A percentile compares a stretch with the other conserved stretches of the same genome.
These are phyloP conservation scores for Nothoprocta pentlandii DNA, from an alignment of 2,113 vertebrate species.

Conservation along the genomic window DNA sequence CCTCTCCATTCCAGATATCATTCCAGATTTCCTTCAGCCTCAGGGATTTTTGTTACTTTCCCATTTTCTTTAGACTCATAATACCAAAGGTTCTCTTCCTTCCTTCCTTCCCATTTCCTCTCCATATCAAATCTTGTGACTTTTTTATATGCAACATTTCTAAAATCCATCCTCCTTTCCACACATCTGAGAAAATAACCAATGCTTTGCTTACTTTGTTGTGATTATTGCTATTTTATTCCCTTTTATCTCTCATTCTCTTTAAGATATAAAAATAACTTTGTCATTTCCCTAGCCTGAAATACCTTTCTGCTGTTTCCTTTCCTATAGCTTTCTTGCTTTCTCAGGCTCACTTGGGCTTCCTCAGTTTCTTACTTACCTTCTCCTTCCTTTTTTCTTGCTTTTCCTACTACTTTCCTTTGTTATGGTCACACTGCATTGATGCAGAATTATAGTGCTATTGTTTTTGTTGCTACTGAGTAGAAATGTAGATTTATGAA, in stretches of 20 bases:
- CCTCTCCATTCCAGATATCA: neutral
- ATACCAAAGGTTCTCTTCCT: neutral
- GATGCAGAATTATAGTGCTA: neutral
- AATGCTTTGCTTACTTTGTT: neutral
- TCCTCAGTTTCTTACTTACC: no score
- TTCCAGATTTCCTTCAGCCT: neutral
- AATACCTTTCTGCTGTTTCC: neutral
- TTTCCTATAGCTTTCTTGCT: neutral
- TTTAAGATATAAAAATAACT: neutral
- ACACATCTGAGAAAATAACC: neutral
- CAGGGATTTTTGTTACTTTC: neutral
- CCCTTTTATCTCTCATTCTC: neutral
- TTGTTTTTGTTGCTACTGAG: neutral
- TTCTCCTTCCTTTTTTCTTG: neutral
- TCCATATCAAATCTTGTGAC: neutral
- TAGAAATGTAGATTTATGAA: neutral
- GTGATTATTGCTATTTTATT: neutral
- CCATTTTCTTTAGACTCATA: slow-evolving; percentile 1
- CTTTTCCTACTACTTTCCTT: neutral
- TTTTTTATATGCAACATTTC: neutral
- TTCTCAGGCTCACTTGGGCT: neutral
- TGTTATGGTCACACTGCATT: neutral
- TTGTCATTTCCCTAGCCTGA: neutral
- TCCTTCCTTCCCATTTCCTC: neutral
- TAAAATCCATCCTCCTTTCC: neutral